These are phyloP conservation scores for Taxidea taxus DNA, from an alignment of 2,113 vertebrate species.

Conservation along the genomic window DNA sequence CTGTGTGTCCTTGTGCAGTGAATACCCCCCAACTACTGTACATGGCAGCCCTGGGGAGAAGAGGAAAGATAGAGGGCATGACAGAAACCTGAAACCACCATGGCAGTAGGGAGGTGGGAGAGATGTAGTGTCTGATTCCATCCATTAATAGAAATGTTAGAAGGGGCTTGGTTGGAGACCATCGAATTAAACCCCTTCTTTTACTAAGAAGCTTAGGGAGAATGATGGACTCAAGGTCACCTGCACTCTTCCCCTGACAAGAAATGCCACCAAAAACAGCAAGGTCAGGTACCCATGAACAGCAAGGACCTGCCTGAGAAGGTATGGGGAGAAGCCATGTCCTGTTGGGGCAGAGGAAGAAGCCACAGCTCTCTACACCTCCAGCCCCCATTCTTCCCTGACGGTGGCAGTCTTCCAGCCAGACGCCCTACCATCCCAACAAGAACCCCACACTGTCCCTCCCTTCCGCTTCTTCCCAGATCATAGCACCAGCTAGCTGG, in stretches of 20 bases:
- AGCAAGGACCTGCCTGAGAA: neutral
- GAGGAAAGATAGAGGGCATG: neutral
- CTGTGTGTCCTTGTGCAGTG: neutral
- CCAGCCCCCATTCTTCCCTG: neutral
- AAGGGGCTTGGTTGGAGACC: neutral
- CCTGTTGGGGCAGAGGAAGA: neutral
- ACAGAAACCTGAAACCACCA: neutral
- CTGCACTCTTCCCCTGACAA: neutral
- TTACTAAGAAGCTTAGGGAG: neutral
- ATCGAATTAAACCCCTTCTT: neutral
- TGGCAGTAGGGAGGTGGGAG: neutral
- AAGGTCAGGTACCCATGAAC: neutral
- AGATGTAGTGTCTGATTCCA: slow-evolving; percentile 6
- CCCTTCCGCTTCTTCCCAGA: neutral
- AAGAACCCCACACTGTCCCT: neutral
- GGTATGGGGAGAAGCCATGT: neutral
- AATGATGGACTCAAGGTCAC: neutral
- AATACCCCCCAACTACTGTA: neutral
- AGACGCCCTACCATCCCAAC: neutral
- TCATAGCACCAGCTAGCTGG: neutral
- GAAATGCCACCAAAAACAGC: neutral
- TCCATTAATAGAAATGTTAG: slow-evolving; percentile 45
- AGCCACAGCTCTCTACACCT: fast-evolving
- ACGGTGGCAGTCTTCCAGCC: neutral
- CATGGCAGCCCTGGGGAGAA: neutral